A percentile compares a stretch with the other conserved stretches of the same genome.
Conservation (phyloP, 2,888 invertebrate genomes). For the Steromphala cineraria region DNA sequence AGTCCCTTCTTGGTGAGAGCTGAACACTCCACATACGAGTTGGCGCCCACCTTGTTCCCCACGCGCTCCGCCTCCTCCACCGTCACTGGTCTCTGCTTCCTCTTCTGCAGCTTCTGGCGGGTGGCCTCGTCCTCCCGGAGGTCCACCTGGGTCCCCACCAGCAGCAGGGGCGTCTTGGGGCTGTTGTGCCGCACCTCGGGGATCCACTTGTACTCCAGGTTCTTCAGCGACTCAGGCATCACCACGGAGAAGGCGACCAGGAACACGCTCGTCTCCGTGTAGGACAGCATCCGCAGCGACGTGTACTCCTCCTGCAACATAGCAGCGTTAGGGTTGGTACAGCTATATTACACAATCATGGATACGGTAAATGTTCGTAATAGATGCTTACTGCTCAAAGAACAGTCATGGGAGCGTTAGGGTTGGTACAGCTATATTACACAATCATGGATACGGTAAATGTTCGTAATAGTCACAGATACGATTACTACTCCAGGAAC, state of each 20-base stretch:
- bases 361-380: too few species aligned
- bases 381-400: too few species aligned
- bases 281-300: conserved; percentile 66
- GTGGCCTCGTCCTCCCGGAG: conserved; percentile 63
- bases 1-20: conserved; percentile 63
- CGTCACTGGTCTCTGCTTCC: conserved; percentile 55
- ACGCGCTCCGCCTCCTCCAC: conserved; percentile 59
- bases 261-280: conserved; percentile 71
- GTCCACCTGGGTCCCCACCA: conserved; percentile 69
- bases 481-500: too few species aligned
- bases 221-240: conserved; percentile 70
- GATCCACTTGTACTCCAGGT: conserved; percentile 68
- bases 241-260: conserved; percentile 70
- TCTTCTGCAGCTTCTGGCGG: conserved; percentile 60
- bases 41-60: conserved; percentile 61
- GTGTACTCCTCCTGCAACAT: conserved; percentile 69
- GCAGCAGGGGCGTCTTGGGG: conserved; percentile 60
- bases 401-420: too few species aligned
- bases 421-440: too few species aligned
- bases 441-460: too few species aligned
- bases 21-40: conserved; percentile 66
- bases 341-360: neutral
- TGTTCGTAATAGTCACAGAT: too few species aligned
- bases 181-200: conserved; percentile 64
- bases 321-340: neutral